These are phyloP conservation scores for Magallana ariakensis DNA, from an alignment of 1,140 invertebrate genomes.

Conservation along the genomic window DNA sequence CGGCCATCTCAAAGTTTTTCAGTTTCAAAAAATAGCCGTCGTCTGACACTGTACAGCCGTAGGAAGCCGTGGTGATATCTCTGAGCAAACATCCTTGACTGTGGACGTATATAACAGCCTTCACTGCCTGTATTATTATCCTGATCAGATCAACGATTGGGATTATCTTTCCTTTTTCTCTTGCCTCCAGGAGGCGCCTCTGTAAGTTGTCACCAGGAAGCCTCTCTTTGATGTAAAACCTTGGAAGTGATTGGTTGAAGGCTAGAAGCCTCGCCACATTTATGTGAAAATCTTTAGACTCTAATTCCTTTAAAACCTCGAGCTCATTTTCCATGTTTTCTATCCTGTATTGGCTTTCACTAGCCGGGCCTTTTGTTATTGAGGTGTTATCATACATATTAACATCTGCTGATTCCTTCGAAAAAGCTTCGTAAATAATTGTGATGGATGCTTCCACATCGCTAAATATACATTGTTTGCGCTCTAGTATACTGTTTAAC, in stretches of 20 bases:
- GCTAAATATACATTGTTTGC: neutral
- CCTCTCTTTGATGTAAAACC: slow-evolving; percentile 16
- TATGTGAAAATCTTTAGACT: neutral
- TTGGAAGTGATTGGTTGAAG: neutral
- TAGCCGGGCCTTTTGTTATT: neutral
- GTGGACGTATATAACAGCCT: neutral
- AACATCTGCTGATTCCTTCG: neutral
- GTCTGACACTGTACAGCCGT: neutral
- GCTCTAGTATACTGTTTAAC: neutral
- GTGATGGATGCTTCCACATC: neutral
- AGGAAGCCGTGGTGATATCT: neutral
- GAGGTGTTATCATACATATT: neutral
- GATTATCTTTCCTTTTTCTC: slow-evolving; percentile 4
- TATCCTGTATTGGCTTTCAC: neutral
- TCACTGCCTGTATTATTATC: neutral
- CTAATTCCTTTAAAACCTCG: neutral
- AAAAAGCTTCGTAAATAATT: neutral
- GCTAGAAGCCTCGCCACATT: neutral
- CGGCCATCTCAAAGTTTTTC: slow-evolving; percentile 18
- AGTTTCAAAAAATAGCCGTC: neutral
- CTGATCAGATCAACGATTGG: neutral
- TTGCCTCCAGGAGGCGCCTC: slow-evolving; percentile 3
- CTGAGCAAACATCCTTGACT: neutral
- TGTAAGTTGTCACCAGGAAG: slow-evolving; percentile 7
- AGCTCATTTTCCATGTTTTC: neutral